Conservation (phyloP, 1,140 invertebrate species). For the Drosophila mauritiana region DNA sequence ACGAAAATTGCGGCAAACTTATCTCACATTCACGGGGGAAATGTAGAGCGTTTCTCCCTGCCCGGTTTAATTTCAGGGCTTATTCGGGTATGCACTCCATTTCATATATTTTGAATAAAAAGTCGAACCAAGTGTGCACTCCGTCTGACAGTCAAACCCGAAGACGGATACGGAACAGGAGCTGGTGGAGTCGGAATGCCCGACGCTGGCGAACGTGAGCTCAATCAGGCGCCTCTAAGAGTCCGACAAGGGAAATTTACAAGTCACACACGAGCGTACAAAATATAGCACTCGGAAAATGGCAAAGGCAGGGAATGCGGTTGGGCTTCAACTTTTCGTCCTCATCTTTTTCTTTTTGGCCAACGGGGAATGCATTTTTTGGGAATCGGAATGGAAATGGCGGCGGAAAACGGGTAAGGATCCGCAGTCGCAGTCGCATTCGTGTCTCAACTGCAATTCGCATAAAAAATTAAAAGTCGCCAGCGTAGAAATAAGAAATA, state of each 20-base stretch:
- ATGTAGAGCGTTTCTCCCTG: constrained; percentile 57
- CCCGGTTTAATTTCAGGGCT: constrained; percentile 56
- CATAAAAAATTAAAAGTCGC: constrained; percentile 73
- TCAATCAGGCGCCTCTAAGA: constrained; percentile 73
- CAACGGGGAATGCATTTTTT: constrained; percentile 39
- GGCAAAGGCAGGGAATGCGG: constrained; percentile 35
- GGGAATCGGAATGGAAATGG: constrained; percentile 47
- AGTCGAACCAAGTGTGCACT: constrained; percentile 37
- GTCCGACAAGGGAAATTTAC: constrained; percentile 77
- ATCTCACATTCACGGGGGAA: constrained; percentile 47
- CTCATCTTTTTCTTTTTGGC: constrained; percentile 34
- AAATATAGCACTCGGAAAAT: constrained; percentile 41
- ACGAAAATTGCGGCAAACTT: constrained; percentile 64
- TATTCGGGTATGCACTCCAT: constrained; percentile 57
- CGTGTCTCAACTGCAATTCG: constrained; percentile 55
- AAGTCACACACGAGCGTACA: constrained; percentile 62
- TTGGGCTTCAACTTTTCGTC: constrained; percentile 13
- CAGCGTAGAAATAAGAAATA: constrained; percentile 66
- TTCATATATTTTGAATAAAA: constrained; percentile 61
- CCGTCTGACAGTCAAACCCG: constrained; percentile 47
- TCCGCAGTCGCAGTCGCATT: constrained; percentile 24
- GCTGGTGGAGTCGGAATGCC: not conserved
- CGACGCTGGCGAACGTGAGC: constrained; percentile 54
- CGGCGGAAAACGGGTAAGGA: constrained; percentile 12
- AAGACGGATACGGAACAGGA: constrained; percentile 19